Evolutionary conservation across 2,888 invertebrate genomes (phyloP).

Genomic region (Pegoplata infirma): DNA sequence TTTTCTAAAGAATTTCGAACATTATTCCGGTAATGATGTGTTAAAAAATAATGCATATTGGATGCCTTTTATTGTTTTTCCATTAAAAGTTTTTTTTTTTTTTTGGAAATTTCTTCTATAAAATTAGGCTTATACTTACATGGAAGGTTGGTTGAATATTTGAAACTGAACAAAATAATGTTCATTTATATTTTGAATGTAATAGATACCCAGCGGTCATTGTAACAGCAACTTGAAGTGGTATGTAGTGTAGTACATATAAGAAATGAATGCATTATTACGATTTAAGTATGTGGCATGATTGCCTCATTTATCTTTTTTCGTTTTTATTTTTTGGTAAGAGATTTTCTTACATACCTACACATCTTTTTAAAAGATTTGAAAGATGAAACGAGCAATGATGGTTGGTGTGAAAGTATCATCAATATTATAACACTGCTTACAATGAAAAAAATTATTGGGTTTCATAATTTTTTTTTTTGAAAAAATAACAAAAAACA

Average conservation of each 20-base stretch:
- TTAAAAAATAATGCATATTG: constrained; percentile 49
- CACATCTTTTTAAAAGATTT: too few relatives aligned
- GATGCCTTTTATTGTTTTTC: constrained; percentile 57
- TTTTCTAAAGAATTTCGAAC: constrained; percentile 2
- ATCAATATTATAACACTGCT: constrained; percentile 44
- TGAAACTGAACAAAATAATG: too few relatives aligned
- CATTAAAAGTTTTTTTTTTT: constrained; percentile 50
- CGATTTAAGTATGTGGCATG: constrained; percentile 60
- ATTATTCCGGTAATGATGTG: constrained; percentile 55
- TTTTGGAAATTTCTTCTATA: background rate
- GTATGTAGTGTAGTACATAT: too few relatives aligned
- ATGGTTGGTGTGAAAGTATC: constrained; percentile 49
- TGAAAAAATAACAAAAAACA: constrained; percentile 3
- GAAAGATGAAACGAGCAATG: background rate
- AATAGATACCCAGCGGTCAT: constrained; percentile 63
- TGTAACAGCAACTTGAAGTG: constrained; percentile 37
- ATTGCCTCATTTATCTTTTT: constrained; percentile 59
- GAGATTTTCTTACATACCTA: background rate
- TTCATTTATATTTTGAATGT: constrained; percentile 9
- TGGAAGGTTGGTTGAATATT: background rate
- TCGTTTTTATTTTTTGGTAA: background rate
- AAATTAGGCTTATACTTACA: background rate
- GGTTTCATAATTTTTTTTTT: constrained; percentile 6
- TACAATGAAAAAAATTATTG: constrained; percentile 24
- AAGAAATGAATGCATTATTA: constrained; percentile 33